Base-by-base conservation (phyloP, 2,113 vertebrate species). In the Ariopsis seemanni region DNA sequence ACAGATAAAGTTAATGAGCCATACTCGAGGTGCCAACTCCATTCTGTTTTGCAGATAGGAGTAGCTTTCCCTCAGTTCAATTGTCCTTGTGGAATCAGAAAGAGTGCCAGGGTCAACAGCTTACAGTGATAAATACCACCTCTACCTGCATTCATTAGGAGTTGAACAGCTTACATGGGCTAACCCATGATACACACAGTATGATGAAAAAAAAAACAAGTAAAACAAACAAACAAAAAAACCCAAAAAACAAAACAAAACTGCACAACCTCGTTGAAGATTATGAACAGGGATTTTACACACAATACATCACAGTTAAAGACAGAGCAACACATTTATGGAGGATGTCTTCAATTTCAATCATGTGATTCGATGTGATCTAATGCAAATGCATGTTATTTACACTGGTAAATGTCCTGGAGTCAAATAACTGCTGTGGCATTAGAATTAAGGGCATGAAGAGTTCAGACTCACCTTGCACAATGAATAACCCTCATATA, bases 401-500 rank as follows among this genome's bases (percentile, higher is more conserved):
- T 65, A 50, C 22, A 83, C 52, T 83, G 60, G 62, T 50, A 83
- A 69, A 52, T 84, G 25, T 15, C 10, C n/a, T 30, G 34, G 48
- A 18, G 20, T 80, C n/a, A 34, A 85, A 85, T 65, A 42, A 52
- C 48, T 78, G 48, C 25, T 62, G 27, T 42, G 18, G 57, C 42
- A 18, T 48, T 52, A 34, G n/a, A 50, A 42, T 81, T 50, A 81
- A 52, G 57, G 22, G 27, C 52, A 60, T 34, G 27, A 81, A 60
- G 7, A 79, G 27, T 82, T 65, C 83, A n/a, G 86, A 84, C 91
- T 92, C 82, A 95, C 95, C 93, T 94, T 94, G 57, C 93, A 94
- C 50, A 95, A 90, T 0, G 94, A 92, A 86, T 95, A 95, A 62
- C 95, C 95, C 89, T 95, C 94, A 15, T 93, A 95, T 42, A 95